Percentiles rank a stretch among this genome's conserved stretches.
Conservation (phyloP, 2,797 vertebrate genomes). For the Saxicola maurus region DNA sequence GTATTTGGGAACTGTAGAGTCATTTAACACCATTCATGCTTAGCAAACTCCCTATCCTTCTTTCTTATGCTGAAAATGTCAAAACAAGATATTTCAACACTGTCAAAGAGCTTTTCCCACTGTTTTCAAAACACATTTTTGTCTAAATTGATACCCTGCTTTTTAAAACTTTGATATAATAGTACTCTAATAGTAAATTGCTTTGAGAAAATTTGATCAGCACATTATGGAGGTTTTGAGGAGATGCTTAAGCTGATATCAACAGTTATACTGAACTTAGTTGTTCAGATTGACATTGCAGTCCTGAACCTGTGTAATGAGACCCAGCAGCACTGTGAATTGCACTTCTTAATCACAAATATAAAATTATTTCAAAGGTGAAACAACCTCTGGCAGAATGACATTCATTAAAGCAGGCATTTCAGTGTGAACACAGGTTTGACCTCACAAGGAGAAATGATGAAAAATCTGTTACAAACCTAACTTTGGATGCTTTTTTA, state of each 20-base stretch:
- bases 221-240: not conserved
- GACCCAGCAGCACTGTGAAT: not conserved
- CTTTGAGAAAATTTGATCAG: not conserved
- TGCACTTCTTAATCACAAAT: not conserved
- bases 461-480: not conserved
- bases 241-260: not conserved
- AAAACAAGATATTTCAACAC: constrained; percentile 35
- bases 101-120: constrained; percentile 1
- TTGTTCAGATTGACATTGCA: not conserved
- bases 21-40: not conserved
- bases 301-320: not conserved
- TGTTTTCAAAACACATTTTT: constrained; percentile 46
- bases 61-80: constrained; percentile 25
- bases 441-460: not conserved
- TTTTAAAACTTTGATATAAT: not conserved
- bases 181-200: not conserved
- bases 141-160: not conserved
- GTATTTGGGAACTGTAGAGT: not conserved
- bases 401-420: not conserved
- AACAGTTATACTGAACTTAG: not conserved
- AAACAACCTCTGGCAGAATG: not conserved
- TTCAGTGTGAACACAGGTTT: not conserved
- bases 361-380: not conserved
- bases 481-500: not conserved
- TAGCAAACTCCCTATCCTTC: not conserved